These are phyloP conservation scores for Notamacropus eugenii DNA, from an alignment of 2,797 vertebrate species.

Conservation along the genomic window DNA sequence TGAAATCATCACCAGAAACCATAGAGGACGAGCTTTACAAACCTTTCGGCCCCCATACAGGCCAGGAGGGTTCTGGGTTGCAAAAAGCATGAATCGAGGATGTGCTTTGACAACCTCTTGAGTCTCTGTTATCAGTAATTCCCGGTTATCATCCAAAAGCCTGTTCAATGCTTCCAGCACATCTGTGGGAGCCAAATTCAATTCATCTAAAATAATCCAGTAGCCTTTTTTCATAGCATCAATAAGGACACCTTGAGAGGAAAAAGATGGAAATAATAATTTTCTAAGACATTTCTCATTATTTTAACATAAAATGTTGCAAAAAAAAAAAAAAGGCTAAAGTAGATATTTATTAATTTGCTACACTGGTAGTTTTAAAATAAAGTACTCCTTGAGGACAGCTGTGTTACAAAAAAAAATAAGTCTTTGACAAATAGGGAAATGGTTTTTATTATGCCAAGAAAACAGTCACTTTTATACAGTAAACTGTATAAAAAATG, in stretches of 20 bases:
- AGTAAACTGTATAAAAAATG: not conserved
- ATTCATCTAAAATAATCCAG: conserved; percentile 97
- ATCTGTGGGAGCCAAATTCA: conserved; percentile 97
- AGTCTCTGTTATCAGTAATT: conserved; percentile 96
- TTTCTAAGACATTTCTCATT: not conserved
- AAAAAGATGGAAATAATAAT: conserved; percentile 52
- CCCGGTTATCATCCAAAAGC: conserved; percentile 96
- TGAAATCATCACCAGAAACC: not conserved
- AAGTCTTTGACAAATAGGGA: not conserved
- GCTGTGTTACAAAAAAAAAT: not conserved
- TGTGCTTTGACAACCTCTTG: conserved; percentile 97
- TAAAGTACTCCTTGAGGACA: not conserved
- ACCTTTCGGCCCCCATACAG: conserved; percentile 98
- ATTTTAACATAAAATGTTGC: not conserved
- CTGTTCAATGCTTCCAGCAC: conserved; percentile 98
- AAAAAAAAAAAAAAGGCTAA: not conserved
- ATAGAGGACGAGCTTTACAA: conserved; percentile 30
- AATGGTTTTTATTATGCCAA: not conserved
- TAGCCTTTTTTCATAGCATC: conserved; percentile 98
- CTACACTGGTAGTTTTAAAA: not conserved
- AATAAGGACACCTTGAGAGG: conserved; percentile 91
- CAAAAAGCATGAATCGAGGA: conserved; percentile 96
- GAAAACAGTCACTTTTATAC: not conserved
- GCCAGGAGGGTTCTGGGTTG: conserved; percentile 98
- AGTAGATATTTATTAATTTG: not conserved